phyloP scores from a whole-genome alignment of 2,113 vertebrate genomes.

The Centropus unirufus region DNA sequence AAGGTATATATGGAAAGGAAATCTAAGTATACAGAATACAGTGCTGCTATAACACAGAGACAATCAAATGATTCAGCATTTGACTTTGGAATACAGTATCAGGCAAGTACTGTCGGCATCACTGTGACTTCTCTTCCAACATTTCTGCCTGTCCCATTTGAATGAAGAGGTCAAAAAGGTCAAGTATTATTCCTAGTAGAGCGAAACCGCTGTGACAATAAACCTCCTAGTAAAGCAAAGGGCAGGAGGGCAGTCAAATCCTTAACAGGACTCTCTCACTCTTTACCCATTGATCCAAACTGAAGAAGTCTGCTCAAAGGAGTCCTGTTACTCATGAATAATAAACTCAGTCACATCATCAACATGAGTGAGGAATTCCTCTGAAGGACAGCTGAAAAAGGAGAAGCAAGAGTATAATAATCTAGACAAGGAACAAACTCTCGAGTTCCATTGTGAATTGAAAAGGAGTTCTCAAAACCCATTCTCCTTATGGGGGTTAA shows the following conservation, averaged over 20 bases:
- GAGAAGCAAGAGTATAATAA: not conserved
- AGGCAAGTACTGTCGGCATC: not conserved
- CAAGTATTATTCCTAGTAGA: not conserved
- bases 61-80: not conserved
- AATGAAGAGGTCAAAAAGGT: not conserved
- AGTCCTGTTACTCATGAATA: conserved; percentile 51
- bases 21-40: not conserved
- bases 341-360: conserved; percentile 46
- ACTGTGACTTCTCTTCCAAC: not conserved
- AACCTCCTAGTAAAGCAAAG: conserved; percentile 18
- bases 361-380: not conserved
- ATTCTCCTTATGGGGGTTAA: not conserved
- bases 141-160: not conserved
- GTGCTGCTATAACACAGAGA: not conserved
- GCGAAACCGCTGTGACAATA: conserved; percentile 15
- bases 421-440: not conserved
- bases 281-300: conserved; percentile 3
- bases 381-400: conserved; percentile 35
- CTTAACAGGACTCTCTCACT: not conserved
- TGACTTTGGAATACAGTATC: not conserved
- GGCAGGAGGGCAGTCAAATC: conserved; percentile 18
- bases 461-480: not conserved
- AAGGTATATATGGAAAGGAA: not conserved
- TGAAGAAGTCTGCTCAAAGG: conserved; percentile 30
- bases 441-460: not conserved